phyloP scores from a whole-genome alignment of 2,888 invertebrate genomes.

The Drosophila diplacantha region DNA sequence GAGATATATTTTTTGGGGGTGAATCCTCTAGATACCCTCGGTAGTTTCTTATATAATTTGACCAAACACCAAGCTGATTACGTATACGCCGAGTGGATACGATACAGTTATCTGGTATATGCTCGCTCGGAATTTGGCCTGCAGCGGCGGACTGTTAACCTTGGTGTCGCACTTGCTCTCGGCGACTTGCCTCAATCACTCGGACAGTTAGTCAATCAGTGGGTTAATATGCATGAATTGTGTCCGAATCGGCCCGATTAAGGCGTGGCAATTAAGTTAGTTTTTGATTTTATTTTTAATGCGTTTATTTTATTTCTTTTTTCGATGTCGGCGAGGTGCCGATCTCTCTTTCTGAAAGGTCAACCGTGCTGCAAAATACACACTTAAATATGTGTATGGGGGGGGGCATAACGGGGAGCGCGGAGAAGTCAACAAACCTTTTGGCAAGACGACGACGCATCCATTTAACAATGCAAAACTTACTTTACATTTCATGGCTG shows the following conservation, averaged over 20 bases:
- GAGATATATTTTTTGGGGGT: background rate
- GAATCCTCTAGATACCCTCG: background rate
- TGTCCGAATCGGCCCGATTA: slow-evolving; percentile 11
- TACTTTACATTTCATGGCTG: slow-evolving; percentile 45
- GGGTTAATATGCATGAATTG: slow-evolving; percentile 34
- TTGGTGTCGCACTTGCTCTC: slow-evolving; percentile 8
- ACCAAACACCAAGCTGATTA: background rate
- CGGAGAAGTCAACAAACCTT: slow-evolving; percentile 48
- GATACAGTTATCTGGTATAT: slow-evolving; percentile 5
- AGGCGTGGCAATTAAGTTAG: slow-evolving; percentile 29
- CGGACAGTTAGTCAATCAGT: slow-evolving; percentile 40
- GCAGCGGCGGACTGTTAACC: slow-evolving; percentile 25
- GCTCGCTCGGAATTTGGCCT: slow-evolving; percentile 9
- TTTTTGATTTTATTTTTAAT: background rate
- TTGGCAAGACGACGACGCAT: slow-evolving; percentile 41
- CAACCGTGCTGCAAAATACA: slow-evolving; percentile 14
- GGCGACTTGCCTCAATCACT: slow-evolving; percentile 7
- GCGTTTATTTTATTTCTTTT: background rate
- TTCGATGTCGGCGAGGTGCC: slow-evolving; percentile 10
- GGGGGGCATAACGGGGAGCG: background rate
- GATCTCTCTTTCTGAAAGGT: slow-evolving; percentile 36
- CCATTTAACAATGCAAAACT: slow-evolving; percentile 53
- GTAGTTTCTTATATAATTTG: slow-evolving; percentile 1
- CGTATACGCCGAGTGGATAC: slow-evolving; percentile 6
- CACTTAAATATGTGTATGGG: background rate